Percentiles rank a stretch among this genome's conserved stretches.
Conservation (phyloP, 2,113 vertebrate genomes). For the Sprattus sprattus region DNA sequence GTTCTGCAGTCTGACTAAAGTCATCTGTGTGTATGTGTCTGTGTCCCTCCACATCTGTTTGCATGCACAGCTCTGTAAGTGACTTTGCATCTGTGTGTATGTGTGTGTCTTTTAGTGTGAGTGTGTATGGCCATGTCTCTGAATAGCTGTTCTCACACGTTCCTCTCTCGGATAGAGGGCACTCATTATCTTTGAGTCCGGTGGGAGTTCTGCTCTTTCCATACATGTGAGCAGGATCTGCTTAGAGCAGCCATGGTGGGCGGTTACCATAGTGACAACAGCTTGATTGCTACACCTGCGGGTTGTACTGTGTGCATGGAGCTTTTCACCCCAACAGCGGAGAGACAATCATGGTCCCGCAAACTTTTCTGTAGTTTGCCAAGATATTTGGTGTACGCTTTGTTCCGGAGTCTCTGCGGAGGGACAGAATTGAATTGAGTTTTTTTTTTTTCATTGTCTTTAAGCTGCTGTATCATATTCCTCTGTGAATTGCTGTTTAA, state of each 20-base stretch:
- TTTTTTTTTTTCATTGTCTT: conserved; percentile 2
- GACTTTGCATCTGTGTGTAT: neutral
- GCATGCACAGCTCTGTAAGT: neutral
- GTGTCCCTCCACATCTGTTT: neutral
- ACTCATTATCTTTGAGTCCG: conserved; percentile 62
- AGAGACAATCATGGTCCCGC: neutral
- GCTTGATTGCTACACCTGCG: neutral
- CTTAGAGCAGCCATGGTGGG: conserved; percentile 8
- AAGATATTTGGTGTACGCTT: neutral
- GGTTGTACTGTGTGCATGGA: neutral
- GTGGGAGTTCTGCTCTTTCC: conserved; percentile 60
- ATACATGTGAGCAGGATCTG: conserved; percentile 14
- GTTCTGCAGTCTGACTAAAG: neutral
- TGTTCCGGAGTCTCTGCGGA: neutral
- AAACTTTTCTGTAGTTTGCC: neutral
- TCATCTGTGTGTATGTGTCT: neutral
- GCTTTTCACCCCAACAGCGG: neutral
- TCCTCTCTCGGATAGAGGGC: conserved; percentile 60
- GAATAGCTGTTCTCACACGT: conserved; percentile 40
- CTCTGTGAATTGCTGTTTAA: conserved; percentile 10
- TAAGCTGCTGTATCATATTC: neutral
- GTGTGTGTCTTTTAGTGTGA: neutral
- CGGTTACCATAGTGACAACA: conserved; percentile 9
- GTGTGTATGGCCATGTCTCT: conserved; percentile 34
- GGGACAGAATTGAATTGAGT: neutral